A percentile compares a stretch with the other conserved stretches of the same genome.
These are phyloP conservation scores for Campaea margaritaria DNA, from an alignment of 2,888 invertebrate species.

Conservation along the genomic window DNA sequence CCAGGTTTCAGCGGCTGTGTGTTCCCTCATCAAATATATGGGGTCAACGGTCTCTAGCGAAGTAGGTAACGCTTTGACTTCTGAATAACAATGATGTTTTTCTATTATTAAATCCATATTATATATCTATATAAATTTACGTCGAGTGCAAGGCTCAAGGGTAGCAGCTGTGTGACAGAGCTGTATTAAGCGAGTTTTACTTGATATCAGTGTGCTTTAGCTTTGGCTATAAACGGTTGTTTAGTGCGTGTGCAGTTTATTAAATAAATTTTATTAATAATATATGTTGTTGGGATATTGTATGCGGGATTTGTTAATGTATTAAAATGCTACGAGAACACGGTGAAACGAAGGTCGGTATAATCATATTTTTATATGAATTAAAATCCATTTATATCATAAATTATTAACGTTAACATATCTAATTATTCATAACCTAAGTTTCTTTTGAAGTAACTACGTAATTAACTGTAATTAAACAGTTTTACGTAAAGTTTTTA, in stretches of 20 bases:
- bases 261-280: no score
- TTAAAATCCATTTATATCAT: no score
- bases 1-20: conserved; percentile 40
- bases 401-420: no score
- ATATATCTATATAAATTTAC: no score
- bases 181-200: conserved; percentile 1
- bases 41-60: conserved; percentile 66
- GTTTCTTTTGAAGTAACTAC: no score
- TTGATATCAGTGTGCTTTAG: conserved; percentile 26
- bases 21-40: conserved; percentile 59
- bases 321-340: conserved; percentile 51
- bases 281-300: background rate
- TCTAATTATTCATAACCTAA: no score
- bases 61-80: conserved; percentile 49
- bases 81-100: background rate
- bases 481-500: no score
- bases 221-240: conserved; percentile 33
- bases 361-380: background rate
- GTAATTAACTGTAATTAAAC: no score
- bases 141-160: conserved; percentile 29
- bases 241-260: background rate
- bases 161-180: conserved; percentile 7
- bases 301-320: conserved; percentile 14
- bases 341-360: conserved; percentile 54
- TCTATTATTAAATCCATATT: background rate